Evolutionary conservation across 2,888 invertebrate species (phyloP).

Genomic region (Junonia oenone): DNA sequence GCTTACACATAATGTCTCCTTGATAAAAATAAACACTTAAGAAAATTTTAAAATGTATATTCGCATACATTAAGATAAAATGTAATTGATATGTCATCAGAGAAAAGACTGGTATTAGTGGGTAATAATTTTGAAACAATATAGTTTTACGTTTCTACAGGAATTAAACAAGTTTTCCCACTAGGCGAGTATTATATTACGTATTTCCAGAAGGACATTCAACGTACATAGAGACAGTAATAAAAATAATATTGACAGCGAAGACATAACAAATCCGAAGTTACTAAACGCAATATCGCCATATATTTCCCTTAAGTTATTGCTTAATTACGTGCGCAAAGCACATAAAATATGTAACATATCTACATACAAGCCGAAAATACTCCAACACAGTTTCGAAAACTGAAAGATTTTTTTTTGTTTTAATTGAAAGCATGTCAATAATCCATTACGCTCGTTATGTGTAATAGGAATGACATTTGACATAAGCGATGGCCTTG

Average conservation of each 20-base stretch:
- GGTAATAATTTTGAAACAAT: conserved; percentile 23
- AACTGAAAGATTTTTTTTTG: conserved; percentile 35
- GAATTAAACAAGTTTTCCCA: conserved; percentile 18
- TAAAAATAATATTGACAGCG: conserved; percentile 25
- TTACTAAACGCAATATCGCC: conserved; percentile 38
- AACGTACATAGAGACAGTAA: conserved; percentile 17
- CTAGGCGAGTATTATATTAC: conserved; percentile 21
- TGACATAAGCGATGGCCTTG: conserved; percentile 35
- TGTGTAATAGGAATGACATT: conserved; percentile 36
- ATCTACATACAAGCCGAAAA: conserved; percentile 27
- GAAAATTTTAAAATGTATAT: conserved; percentile 2
- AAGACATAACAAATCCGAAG: conserved; percentile 21
- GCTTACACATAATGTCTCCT: background rate
- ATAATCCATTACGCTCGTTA: conserved; percentile 36
- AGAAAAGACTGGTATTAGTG: conserved; percentile 8
- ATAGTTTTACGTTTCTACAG: conserved; percentile 11
- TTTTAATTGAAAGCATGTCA: conserved; percentile 42
- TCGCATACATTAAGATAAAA: conserved; percentile 11
- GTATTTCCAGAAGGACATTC: conserved; percentile 14
- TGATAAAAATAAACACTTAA: conserved; percentile 3
- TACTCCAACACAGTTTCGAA: conserved; percentile 27
- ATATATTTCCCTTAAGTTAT: conserved; percentile 53
- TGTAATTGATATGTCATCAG: conserved; percentile 24
- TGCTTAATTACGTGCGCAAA: conserved; percentile 51
- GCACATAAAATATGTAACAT: conserved; percentile 41